These are phyloP conservation scores for Acipenser oxyrinchus DNA, from an alignment of 2,797 vertebrate genomes.

Conservation along the genomic window DNA sequence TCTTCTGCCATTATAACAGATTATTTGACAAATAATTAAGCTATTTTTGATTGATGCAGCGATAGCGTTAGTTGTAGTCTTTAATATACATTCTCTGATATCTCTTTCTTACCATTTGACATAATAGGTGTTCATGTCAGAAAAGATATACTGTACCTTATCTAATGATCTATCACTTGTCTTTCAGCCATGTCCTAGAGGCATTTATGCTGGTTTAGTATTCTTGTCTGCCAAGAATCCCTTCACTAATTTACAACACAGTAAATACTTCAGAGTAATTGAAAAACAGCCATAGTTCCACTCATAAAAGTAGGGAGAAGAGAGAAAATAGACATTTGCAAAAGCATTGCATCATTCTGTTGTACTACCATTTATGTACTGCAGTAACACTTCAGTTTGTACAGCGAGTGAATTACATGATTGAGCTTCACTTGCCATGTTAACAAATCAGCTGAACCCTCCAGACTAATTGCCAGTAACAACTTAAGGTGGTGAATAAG, in stretches of 20 bases:
- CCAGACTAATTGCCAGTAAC: slow-evolving; percentile 1
- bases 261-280: slow-evolving; percentile 57
- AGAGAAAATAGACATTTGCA: too few relatives aligned
- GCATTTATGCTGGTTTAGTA: slow-evolving; percentile 43
- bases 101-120: too few relatives aligned
- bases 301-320: background rate
- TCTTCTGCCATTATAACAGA: too few relatives aligned
- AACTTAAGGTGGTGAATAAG: background rate
- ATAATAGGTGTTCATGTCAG: too few relatives aligned
- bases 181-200: slow-evolving; percentile 27
- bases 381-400: background rate
- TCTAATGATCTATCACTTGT: slow-evolving; percentile 47
- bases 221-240: slow-evolving; percentile 39
- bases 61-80: too few relatives aligned
- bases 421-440: slow-evolving; percentile 1
- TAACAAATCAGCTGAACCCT: slow-evolving; percentile 3
- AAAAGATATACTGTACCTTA: slow-evolving; percentile 1
- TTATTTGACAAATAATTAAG: too few relatives aligned
- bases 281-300: slow-evolving; percentile 26
- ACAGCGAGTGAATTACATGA: background rate
- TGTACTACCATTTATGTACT: background rate
- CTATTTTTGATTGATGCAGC: too few relatives aligned
- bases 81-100: too few relatives aligned
- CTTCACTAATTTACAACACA: slow-evolving; percentile 50
- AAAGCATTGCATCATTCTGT: too few relatives aligned